These are phyloP conservation scores for Brachyhypopomus gauderio DNA, from an alignment of 2,113 vertebrate genomes.

Conservation along the genomic window DNA sequence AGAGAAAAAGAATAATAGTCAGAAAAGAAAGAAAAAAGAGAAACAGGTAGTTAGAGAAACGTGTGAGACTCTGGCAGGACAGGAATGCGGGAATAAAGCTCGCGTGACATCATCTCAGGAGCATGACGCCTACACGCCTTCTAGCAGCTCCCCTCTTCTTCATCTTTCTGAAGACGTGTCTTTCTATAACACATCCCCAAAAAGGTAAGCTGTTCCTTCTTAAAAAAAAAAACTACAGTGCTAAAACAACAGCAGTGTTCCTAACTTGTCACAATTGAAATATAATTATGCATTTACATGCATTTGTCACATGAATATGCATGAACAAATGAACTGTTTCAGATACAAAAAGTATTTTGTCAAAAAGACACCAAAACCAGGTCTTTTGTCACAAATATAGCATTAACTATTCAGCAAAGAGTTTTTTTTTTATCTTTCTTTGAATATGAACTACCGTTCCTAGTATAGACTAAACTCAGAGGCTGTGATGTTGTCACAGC, in stretches of 20 bases:
- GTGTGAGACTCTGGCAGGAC: conserved; percentile 23
- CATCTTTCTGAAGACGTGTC: conserved; percentile 52
- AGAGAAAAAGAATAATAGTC: not conserved
- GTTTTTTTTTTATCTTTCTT: not conserved
- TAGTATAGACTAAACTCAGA: not conserved
- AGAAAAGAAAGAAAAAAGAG: not conserved
- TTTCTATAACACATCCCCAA: conserved; percentile 50
- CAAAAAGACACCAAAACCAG: too few species aligned
- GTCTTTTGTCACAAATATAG: not conserved
- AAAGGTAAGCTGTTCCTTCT: conserved; percentile 61
- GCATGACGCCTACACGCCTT: conserved; percentile 60
- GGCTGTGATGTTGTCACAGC: not conserved
- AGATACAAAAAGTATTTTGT: not conserved
- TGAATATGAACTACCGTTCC: not conserved
- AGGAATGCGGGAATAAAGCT: conserved; percentile 57
- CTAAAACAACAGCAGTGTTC: too few species aligned
- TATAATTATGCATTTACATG: too few species aligned
- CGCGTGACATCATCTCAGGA: not conserved
- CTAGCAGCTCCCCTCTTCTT: conserved; percentile 61
- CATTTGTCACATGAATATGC: too few species aligned
- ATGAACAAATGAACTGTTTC: not conserved
- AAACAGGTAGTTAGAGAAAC: not conserved
- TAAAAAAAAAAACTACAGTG: not conserved
- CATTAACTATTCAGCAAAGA: not conserved
- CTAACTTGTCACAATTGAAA: too few species aligned